A percentile compares a stretch with the other conserved stretches of the same genome.
Evolutionary conservation across 1,140 invertebrate species (phyloP).

Genomic region (Cecropterus lyciades): DNA sequence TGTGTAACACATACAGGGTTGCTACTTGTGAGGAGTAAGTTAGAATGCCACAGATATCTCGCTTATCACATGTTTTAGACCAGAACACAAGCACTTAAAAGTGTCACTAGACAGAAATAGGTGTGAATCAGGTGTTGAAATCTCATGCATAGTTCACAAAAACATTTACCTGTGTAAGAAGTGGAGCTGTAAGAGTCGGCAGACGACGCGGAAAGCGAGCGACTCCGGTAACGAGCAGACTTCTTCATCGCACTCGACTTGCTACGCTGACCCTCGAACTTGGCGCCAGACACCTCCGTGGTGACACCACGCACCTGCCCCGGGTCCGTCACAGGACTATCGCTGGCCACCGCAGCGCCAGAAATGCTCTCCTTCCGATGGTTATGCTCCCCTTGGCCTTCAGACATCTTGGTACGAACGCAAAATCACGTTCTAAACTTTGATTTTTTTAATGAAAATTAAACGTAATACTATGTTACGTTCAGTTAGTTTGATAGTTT

Average conservation of each 20-base stretch:
- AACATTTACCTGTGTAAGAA: slow-evolving; percentile 78
- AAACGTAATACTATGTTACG: slow-evolving; percentile 2
- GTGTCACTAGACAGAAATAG: no score
- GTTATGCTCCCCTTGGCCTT: slow-evolving; percentile 64
- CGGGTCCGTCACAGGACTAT: slow-evolving; percentile 77
- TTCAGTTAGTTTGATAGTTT: background rate
- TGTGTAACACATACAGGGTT: no score
- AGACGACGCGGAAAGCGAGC: slow-evolving; percentile 96
- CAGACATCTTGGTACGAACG: slow-evolving; percentile 58
- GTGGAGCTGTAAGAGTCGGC: slow-evolving; percentile 96
- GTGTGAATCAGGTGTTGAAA: no score
- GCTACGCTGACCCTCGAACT: slow-evolving; percentile 70
- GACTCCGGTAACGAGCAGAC: slow-evolving; percentile 92
- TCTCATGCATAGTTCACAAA: slow-evolving; percentile 37
- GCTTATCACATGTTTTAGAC: no score
- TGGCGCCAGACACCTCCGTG: slow-evolving; percentile 56
- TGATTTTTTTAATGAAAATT: slow-evolving; percentile 33
- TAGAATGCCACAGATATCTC: no score
- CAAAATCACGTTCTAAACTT: slow-evolving; percentile 38
- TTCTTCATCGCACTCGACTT: slow-evolving; percentile 92
- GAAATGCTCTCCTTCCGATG: slow-evolving; percentile 69
- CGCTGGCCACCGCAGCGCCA: slow-evolving; percentile 65
- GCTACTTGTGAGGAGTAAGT: no score
- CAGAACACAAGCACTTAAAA: no score
- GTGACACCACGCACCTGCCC: slow-evolving; percentile 70